Evolutionary conservation across 2,113 vertebrate species (phyloP).

Genomic region (Cyphomyrus discorhynchus): DNA sequence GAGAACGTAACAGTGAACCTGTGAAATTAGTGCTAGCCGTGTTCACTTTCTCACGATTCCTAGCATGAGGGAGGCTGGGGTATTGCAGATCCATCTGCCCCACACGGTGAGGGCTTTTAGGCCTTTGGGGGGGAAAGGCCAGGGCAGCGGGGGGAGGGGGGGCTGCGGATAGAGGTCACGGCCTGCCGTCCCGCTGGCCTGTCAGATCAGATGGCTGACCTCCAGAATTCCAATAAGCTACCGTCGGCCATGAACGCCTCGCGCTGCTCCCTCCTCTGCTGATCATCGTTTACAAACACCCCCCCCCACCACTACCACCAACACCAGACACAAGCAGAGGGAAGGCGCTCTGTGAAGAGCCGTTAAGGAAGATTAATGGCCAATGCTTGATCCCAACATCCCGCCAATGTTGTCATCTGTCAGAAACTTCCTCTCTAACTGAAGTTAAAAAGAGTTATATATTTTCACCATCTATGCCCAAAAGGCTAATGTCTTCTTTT

Average conservation of each 20-base stretch:
- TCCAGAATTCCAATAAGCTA: constrained; percentile 40
- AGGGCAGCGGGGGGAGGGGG: not conserved
- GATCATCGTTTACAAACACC: constrained; percentile 45
- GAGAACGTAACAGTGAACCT: not conserved
- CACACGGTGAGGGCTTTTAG: not conserved
- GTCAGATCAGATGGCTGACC: constrained; percentile 36
- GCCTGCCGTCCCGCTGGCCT: constrained; percentile 4
- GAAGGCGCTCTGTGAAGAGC: constrained; percentile 43
- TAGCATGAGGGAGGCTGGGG: not conserved
- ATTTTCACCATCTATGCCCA: not conserved
- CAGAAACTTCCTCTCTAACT: constrained; percentile 35
- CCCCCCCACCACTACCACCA: not conserved
- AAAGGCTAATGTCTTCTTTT: constrained; percentile 37
- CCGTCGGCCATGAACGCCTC: not conserved
- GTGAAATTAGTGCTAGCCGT: not conserved
- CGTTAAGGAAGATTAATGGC: constrained; percentile 51
- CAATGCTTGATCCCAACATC: constrained; percentile 32
- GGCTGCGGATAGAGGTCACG: not conserved
- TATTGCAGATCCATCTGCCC: not conserved
- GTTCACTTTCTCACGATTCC: not conserved
- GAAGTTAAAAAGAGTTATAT: constrained; percentile 17
- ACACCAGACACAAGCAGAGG: constrained; percentile 28
- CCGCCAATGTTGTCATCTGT: constrained; percentile 38
- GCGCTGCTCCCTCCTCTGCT: constrained; percentile 23
- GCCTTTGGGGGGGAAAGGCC: not conserved